A percentile compares a stretch with the other conserved stretches of the same genome.
Conservation (phyloP, 2,797 vertebrate species). For the Pseudotriccus pelzelni region DNA sequence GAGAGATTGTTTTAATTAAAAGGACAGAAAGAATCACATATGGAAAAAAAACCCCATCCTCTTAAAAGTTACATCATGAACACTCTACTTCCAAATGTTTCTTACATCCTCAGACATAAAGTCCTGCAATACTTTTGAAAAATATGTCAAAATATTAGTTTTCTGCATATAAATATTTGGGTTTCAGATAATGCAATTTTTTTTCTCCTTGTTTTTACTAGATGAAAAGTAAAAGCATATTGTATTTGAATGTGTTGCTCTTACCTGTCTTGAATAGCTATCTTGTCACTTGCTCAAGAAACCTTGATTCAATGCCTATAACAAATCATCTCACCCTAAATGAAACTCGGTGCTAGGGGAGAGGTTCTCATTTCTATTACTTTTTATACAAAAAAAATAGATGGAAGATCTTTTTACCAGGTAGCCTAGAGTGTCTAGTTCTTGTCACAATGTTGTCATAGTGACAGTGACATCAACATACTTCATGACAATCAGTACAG, state of each 20-base stretch:
- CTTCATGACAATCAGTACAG: slow-evolving; percentile 66
- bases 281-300: not conserved
- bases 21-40: not conserved
- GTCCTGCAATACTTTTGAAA: not conserved
- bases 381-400: slow-evolving; percentile 11
- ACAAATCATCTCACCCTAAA: not conserved
- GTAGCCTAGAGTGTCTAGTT: slow-evolving; percentile 68
- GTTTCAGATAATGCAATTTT: not conserved
- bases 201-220: not conserved
- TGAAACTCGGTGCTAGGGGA: not conserved
- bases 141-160: not conserved
- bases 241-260: not conserved
- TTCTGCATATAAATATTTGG: not conserved
- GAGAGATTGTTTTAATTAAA: not conserved
- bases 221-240: not conserved
- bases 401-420: slow-evolving; percentile 64
- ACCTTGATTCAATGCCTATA: slow-evolving; percentile 7
- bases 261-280: slow-evolving; percentile 57
- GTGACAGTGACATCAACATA: slow-evolving; percentile 75
- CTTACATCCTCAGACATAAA: not conserved
- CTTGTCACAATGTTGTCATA: slow-evolving; percentile 80
- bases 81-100: not conserved
- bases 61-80: not conserved
- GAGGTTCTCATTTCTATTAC: not conserved
- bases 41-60: not conserved